Percentiles rank a stretch among this genome's conserved stretches.
These are phyloP conservation scores for Helicoverpa armigera DNA, from an alignment of 1,140 invertebrate species.

Conservation along the genomic window DNA sequence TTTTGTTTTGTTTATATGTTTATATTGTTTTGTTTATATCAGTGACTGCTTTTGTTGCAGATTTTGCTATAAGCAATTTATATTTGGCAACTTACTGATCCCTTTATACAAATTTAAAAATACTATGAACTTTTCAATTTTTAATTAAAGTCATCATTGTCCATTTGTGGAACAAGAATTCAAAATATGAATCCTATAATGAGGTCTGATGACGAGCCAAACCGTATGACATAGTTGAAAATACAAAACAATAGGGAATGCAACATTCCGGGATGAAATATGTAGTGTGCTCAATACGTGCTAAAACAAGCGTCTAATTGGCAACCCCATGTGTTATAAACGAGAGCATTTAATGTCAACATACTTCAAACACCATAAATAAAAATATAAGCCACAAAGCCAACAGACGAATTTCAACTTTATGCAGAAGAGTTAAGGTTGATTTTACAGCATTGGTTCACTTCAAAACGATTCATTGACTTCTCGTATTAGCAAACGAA, in stretches of 20 bases:
- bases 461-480: constrained; percentile 27
- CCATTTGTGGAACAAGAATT: too few species aligned
- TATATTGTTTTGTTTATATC: not conserved
- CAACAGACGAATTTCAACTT: not conserved
- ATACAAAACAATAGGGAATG: not conserved
- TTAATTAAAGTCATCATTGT: too few species aligned
- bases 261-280: not conserved
- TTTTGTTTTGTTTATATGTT: not conserved
- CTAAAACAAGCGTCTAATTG: constrained; percentile 34
- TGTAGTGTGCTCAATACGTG: not conserved
- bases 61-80: not conserved
- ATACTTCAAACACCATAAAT: constrained; percentile 11
- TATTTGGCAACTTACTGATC: too few species aligned
- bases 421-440: not conserved
- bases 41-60: not conserved
- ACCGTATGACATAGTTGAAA: not conserved
- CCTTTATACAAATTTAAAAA: too few species aligned
- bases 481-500: constrained; percentile 52
- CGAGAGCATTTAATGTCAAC: constrained; percentile 36
- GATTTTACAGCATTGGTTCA: not conserved
- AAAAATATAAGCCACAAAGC: not conserved
- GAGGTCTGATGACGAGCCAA: too few species aligned
- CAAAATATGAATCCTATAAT: too few species aligned
- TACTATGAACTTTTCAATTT: too few species aligned
- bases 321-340: constrained; percentile 34